Evolutionary conservation across 2,797 vertebrate species (phyloP).

Genomic region (Thamnophis elegans): DNA sequence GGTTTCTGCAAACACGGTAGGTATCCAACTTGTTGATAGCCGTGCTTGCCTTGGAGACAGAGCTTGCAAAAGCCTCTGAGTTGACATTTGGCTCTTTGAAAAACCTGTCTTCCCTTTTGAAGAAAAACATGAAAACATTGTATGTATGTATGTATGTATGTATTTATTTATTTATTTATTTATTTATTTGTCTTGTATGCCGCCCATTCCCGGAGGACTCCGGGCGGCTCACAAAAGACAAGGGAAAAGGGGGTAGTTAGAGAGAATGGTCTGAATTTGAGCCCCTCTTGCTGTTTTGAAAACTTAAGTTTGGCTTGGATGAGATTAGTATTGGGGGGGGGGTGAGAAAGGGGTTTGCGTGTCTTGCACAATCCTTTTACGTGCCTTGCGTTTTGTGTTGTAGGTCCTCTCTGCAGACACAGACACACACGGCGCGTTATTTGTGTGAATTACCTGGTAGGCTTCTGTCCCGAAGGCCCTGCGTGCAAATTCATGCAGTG

Average conservation of each 20-base stretch:
- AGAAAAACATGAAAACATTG: background rate
- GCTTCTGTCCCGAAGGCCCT: conserved; percentile 96
- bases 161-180: no score
- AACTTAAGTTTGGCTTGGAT: background rate
- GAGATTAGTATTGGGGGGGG: background rate
- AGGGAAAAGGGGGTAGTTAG: no score
- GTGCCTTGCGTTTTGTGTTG: conserved; percentile 38
- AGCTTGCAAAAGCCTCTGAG: background rate
- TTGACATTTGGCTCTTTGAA: background rate
- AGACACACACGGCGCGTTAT: conserved; percentile 96
- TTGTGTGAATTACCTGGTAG: conserved; percentile 96
- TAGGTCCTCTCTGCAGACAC: conserved; percentile 96
- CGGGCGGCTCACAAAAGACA: no score
- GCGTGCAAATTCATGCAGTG: conserved; percentile 99
- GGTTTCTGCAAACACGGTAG: conserved; percentile 98
- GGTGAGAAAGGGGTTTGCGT: no score
- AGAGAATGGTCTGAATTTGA: background rate
- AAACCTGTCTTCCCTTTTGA: background rate
- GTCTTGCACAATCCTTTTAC: background rate
- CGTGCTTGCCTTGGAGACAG: no score
- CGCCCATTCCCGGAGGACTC: no score
- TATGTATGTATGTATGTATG: no score
- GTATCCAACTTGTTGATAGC: conserved; percentile 48
- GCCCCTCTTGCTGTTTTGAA: background rate
- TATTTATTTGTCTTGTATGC: no score